Conservation (phyloP, 2,113 vertebrate genomes). For the Anolis sagrei region DNA sequence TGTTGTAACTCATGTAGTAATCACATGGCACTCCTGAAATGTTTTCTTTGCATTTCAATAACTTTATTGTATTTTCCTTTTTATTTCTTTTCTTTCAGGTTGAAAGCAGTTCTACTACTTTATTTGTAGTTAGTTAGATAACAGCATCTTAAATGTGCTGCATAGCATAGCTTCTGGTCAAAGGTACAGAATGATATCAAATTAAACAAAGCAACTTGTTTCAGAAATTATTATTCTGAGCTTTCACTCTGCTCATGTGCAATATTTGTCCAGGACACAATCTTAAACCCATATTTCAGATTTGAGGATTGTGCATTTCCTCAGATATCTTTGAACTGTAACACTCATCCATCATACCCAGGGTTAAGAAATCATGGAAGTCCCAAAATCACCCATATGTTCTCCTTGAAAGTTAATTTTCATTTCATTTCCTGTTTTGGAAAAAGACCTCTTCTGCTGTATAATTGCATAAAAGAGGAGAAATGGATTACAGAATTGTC, state of each 20-base stretch:
- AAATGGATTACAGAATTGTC: too few species aligned
- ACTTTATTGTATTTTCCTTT: slow-evolving; percentile 2
- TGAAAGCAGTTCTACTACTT: background rate
- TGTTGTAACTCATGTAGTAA: background rate
- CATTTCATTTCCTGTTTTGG: too few species aligned
- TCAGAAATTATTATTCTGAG: background rate
- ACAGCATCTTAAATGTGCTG: background rate
- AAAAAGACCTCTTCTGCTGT: too few species aligned
- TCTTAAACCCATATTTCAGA: background rate
- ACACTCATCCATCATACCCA: too few species aligned
- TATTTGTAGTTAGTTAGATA: background rate
- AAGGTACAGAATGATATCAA: background rate
- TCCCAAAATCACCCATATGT: too few species aligned
- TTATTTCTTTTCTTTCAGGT: background rate
- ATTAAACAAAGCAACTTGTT: background rate
- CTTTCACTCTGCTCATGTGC: background rate
- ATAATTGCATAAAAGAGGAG: too few species aligned
- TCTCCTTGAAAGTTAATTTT: too few species aligned
- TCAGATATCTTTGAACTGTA: too few species aligned
- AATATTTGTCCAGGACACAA: fast-evolving
- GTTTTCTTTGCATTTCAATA: slow-evolving; percentile 40
- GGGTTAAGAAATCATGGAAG: too few species aligned
- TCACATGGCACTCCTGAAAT: background rate
- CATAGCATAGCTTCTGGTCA: background rate
- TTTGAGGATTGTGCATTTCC: too few species aligned